phyloP scores from a whole-genome alignment of 2,113 vertebrate species.

The Labeo rohita region DNA sequence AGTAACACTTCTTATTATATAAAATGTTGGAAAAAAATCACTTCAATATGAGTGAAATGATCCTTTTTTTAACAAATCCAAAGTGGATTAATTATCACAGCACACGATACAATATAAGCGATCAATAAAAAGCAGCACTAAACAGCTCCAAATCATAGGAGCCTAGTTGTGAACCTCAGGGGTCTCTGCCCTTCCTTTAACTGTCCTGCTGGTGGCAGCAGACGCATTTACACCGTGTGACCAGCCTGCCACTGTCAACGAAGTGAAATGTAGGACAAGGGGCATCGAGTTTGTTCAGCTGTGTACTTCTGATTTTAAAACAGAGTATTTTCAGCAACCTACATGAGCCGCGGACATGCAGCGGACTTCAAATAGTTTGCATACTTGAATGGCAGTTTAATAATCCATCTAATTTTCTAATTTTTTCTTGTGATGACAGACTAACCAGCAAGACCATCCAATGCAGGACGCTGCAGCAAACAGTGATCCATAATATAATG shows the following conservation, averaged over 20 bases:
- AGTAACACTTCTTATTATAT: too few relatives aligned
- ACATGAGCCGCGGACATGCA: neutral
- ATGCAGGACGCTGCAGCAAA: neutral
- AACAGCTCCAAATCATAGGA: neutral
- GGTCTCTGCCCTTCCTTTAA: neutral
- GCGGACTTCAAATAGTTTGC: slow-evolving; percentile 1
- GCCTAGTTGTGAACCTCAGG: neutral
- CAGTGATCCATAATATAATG: neutral
- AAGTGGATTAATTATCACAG: neutral
- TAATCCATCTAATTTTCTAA: neutral
- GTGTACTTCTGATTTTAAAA: slow-evolving; percentile 24
- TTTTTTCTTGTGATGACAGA: slow-evolving; percentile 14
- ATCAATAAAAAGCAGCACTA: neutral
- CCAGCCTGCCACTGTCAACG: neutral
- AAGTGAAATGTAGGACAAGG: slow-evolving; percentile 28
- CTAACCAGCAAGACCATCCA: neutral
- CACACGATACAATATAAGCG: neutral
- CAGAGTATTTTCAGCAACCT: slow-evolving; percentile 19
- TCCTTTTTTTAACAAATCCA: neutral
- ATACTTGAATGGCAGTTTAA: slow-evolving; percentile 2
- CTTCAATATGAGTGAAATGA: too few relatives aligned
- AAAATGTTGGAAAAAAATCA: too few relatives aligned
- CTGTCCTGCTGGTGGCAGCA: slow-evolving; percentile 53
- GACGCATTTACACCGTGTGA: neutral
- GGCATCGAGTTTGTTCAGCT: slow-evolving; percentile 32